A percentile compares a stretch with the other conserved stretches of the same genome.
Evolutionary conservation across 2,888 invertebrate species (phyloP).

Genomic region (Drosophila sordidula): DNA sequence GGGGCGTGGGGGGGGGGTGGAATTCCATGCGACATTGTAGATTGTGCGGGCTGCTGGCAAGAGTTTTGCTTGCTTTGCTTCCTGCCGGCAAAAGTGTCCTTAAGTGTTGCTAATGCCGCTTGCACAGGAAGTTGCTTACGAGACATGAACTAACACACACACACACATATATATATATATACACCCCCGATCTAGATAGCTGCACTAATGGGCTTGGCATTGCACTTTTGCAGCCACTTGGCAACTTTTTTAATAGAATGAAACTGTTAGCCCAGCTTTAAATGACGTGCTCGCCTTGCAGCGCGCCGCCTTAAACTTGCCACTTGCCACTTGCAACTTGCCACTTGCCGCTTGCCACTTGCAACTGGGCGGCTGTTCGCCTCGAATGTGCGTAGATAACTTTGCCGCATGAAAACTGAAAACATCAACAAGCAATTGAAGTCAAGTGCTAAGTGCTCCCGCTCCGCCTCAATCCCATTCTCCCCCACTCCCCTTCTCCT

Average conservation of each 20-base stretch:
- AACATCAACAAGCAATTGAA: conserved; percentile 76
- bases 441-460: conserved; percentile 55
- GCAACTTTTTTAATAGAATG: conserved; percentile 76
- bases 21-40: background rate
- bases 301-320: conserved; percentile 23
- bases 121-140: conserved; percentile 77
- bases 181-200: conserved; percentile 28
- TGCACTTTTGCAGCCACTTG: conserved; percentile 74
- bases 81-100: conserved; percentile 75
- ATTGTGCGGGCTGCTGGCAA: conserved; percentile 40
- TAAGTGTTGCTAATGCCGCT: conserved; percentile 77
- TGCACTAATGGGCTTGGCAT: conserved; percentile 68
- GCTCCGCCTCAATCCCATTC: background rate
- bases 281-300: conserved; percentile 27
- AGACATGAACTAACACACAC: conserved; percentile 54
- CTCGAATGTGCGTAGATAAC: conserved; percentile 53
- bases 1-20: background rate
- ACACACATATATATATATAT: conserved; percentile 9
- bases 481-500: background rate
- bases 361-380: conserved; percentile 36
- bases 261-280: conserved; percentile 54
- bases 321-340: conserved; percentile 42
- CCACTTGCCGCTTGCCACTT: conserved; percentile 21
- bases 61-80: conserved; percentile 72
- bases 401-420: conserved; percentile 58